phyloP scores from a whole-genome alignment of 2,888 invertebrate genomes.

The Morpho achilles region DNA sequence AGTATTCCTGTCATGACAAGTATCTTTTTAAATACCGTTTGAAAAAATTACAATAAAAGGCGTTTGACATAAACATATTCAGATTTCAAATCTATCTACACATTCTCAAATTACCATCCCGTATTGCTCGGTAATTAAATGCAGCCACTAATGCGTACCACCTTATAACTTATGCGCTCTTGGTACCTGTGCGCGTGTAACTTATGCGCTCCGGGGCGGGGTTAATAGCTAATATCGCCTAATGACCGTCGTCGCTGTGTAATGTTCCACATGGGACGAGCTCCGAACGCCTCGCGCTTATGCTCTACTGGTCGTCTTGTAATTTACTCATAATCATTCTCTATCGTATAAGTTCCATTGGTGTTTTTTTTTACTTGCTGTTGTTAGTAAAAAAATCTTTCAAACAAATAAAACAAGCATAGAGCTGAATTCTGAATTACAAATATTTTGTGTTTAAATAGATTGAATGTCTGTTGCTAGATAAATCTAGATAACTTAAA shows the following conservation, averaged over 20 bases:
- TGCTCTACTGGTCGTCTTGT: slow-evolving; percentile 40
- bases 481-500: no score
- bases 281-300: slow-evolving; percentile 45
- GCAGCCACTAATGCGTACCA: slow-evolving; percentile 14
- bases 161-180: slow-evolving; percentile 17
- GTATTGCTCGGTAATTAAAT: slow-evolving; percentile 20
- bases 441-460: no score
- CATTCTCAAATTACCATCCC: slow-evolving; percentile 5
- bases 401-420: no score
- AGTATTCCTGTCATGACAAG: no score
- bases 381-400: no score
- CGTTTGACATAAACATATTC: no score
- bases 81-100: not conserved
- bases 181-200: slow-evolving; percentile 37
- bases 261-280: slow-evolving; percentile 65
- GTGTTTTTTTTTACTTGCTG: no score
- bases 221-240: slow-evolving; percentile 79
- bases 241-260: slow-evolving; percentile 75
- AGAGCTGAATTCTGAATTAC: no score
- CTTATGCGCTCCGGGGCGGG: slow-evolving; percentile 59
- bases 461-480: no score
- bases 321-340: slow-evolving; percentile 43
- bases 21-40: no score
- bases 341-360: slow-evolving; percentile 21
- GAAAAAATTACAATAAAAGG: no score